Base-by-base conservation (phyloP, 2,888 invertebrate genomes). In the Aradus depressus region DNA sequence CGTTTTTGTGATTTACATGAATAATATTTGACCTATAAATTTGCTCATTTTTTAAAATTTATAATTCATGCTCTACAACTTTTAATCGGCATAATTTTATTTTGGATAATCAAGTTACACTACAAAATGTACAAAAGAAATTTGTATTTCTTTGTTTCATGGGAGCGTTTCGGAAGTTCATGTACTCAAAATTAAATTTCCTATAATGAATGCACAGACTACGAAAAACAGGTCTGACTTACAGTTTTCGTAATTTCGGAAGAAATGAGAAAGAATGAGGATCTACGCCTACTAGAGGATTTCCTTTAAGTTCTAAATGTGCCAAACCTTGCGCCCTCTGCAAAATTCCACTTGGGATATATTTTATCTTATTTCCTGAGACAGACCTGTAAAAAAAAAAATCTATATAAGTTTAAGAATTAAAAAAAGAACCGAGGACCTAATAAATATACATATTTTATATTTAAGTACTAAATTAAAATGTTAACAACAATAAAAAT, bases 221-320 rank as follows among this genome's bases (percentile, higher is more conserved):
- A 35, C 4, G 12, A 2, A 47, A 2, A 2, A 47, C 14, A 22
- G 26, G 38, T 19, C 16, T 32, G 19, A 79, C 84, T 80, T 73
- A 86, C 87, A 88, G 73, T 72, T 84, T 84, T 62, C 80, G 76
- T 41, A 89, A 80, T 67, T 73, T 77, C 57, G 85, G 80, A 66
- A 92, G 79, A 65, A 81, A 78, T 3, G 77, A 73, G 65, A 90
- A 81, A 44, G 87, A 84, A 60, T 74, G 75, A 25, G 73, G 70
- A 64, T 84, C 81, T 53, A 88, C 76, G 53, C 74, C 75, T 38
- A 75, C 69, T 50, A 90, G 73, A 22, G 89, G 88, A 74, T 91
- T 91, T 58, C 82, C 87, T 61, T 84, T 81, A 61, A 93, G 74
- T 64, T 89, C 88, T 34, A 93, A 72, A 32, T 84, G 76, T 57